Conservation (phyloP, 2,797 vertebrate genomes). For the Xenopus petersii region DNA sequence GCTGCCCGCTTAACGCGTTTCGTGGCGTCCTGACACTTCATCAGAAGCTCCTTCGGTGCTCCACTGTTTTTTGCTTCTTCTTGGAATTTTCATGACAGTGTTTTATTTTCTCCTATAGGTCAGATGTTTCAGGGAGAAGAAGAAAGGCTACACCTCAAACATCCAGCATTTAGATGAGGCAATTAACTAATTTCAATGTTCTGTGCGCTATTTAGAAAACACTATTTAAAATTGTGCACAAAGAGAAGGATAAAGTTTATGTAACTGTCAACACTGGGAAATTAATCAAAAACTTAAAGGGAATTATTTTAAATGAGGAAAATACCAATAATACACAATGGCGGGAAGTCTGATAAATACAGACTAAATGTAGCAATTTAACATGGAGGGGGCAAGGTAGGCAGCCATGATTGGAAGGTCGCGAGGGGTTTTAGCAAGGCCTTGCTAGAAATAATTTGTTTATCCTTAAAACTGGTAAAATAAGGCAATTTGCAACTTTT, state of each 20-base stretch:
- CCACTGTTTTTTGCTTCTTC: too few species aligned
- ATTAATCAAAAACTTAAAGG: constrained; percentile 33
- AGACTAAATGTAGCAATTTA: too few species aligned
- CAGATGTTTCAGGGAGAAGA: constrained; percentile 13
- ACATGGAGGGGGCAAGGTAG: too few species aligned
- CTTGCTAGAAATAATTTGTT: too few species aligned
- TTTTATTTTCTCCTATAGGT: constrained; percentile 12
- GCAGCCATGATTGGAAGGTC: too few species aligned
- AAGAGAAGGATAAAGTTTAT: constrained; percentile 4
- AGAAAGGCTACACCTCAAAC: constrained; percentile 7
- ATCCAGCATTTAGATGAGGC: constrained; percentile 33
- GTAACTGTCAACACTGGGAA: constrained; percentile 20
- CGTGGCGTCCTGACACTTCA: too few species aligned
- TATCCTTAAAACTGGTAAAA: too few species aligned
- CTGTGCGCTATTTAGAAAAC: constrained; percentile 36
- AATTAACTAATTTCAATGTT: constrained; percentile 45
- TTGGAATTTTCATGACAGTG: background rate
- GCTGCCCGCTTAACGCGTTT: too few species aligned
- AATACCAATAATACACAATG: constrained; percentile 16
- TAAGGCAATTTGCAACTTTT: too few species aligned
- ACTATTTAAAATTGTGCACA: constrained; percentile 32
- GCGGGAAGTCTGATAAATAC: too few species aligned
- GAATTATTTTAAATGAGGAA: constrained; percentile 5
- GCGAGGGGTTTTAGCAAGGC: too few species aligned
- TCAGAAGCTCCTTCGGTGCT: too few species aligned